Base-by-base conservation (phyloP, 2,888 invertebrate species). In the Dorcus parallelipipedus region DNA sequence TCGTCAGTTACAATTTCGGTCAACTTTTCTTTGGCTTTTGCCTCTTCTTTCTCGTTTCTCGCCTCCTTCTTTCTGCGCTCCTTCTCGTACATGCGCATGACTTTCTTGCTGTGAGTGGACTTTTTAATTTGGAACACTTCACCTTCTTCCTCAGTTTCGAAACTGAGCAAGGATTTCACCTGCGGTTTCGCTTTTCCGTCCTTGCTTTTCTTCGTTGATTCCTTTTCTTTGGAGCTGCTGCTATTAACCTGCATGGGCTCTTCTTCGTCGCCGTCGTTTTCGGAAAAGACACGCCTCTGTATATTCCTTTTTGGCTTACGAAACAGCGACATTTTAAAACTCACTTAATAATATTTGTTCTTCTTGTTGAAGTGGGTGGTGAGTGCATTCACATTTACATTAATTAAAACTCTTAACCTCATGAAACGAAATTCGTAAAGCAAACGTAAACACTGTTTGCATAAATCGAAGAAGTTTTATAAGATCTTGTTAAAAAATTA, bases 121-220 rank as follows among this genome's bases (percentile, higher is more conserved):
- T 97, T 97, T 78, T 94, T 95, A 52, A 97, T 93, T 84, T 95
- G 91, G 78, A 97, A 97, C 52, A 92, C 89, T 80, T 95, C 95
- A 26, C 87, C 90, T 68, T 87, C 88, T 74, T 91, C 91, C 71
- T 90, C 91, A 80, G 76, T 75, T 64, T 86, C 93, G 76, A 95
- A 95, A 80, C 95, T 95, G 40, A 95, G 82, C 60, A 92, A 80
- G 61, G 81, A 81, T 75, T 66, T 68, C 76, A 69, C 76, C 79
- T 71, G 83, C 79, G 69, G 74, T 69, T 71, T 70, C 41, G 68
- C 65, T 58, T 67, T 73, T 3, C 26, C 6, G 9, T 73, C 71
- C 60, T 71, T 71, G 54, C 69, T 69, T 56, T 67, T 72, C 54
- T 64, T 63, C 1, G 20, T 20, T 20, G 26, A 33, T 50, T 69